Evolutionary conservation across 2,888 invertebrate species (phyloP).

Genomic region (Sinelater perroti): DNA sequence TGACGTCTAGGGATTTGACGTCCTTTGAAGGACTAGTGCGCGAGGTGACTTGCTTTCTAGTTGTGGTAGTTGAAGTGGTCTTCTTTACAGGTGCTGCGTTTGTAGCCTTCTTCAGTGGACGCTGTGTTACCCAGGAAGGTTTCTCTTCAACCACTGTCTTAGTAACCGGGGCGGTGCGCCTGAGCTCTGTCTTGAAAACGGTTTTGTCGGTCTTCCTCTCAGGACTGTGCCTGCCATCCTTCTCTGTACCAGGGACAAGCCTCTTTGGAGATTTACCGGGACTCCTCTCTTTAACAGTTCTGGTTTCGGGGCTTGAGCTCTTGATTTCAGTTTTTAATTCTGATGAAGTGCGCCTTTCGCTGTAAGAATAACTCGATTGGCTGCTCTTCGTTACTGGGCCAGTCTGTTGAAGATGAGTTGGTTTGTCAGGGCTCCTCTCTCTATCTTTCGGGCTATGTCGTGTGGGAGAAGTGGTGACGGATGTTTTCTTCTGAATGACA

Average conservation of each 20-base stretch:
- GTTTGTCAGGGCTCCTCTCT: constrained; percentile 50
- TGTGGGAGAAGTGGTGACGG: constrained; percentile 10
- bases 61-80: constrained; percentile 38
- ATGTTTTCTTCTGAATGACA: constrained; percentile 45
- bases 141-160: constrained; percentile 63
- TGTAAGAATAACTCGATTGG: constrained; percentile 43
- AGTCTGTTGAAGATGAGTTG: constrained; percentile 32
- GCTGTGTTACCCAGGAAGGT: constrained; percentile 71
- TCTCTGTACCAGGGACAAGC: neutral
- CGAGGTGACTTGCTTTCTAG: constrained; percentile 51
- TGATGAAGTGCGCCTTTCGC: constrained; percentile 45
- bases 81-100: constrained; percentile 43
- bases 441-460: constrained; percentile 26
- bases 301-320: constrained; percentile 42
- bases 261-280: constrained; percentile 20
- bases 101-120: constrained; percentile 67
- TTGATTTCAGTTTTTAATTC: constrained; percentile 29
- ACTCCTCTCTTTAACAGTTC: constrained; percentile 31
- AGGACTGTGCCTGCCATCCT: constrained; percentile 38
- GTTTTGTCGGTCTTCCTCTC: constrained; percentile 55
- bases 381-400: constrained; percentile 43
- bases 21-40: constrained; percentile 57
- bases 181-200: constrained; percentile 48
- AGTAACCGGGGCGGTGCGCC: constrained; percentile 54
- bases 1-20: constrained; percentile 67